A percentile compares a stretch with the other conserved stretches of the same genome.
phyloP scores from a whole-genome alignment of 2,888 invertebrate genomes.

The Drosophila aldrichi region DNA sequence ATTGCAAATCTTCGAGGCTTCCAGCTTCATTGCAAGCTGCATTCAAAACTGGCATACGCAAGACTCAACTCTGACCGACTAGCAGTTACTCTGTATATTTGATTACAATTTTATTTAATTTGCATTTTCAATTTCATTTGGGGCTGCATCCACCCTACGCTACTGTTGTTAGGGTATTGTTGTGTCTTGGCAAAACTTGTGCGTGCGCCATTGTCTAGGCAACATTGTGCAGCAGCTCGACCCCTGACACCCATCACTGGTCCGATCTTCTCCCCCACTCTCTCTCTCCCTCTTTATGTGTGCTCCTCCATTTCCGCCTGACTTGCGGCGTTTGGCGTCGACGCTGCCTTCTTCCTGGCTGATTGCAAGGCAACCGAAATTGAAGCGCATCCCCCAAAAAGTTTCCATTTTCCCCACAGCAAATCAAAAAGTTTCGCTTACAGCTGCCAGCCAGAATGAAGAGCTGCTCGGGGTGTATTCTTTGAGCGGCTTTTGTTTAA shows the following conservation, averaged over 20 bases:
- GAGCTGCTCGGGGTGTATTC: not conserved
- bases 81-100: constrained; percentile 10
- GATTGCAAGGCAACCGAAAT: constrained; percentile 77
- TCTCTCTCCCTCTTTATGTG: too few species aligned
- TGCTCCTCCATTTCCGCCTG: constrained; percentile 64
- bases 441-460: constrained; percentile 15
- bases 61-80: constrained; percentile 6
- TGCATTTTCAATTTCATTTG: not conserved
- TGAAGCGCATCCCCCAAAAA: constrained; percentile 73
- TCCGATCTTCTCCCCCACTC: not conserved
- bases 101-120: not conserved
- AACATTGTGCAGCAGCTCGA: constrained; percentile 28
- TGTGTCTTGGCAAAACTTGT: constrained; percentile 56
- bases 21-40: constrained; percentile 15
- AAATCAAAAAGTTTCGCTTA: constrained; percentile 78
- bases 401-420: constrained; percentile 36
- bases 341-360: constrained; percentile 49
- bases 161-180: constrained; percentile 23
- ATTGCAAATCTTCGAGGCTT: constrained; percentile 64
- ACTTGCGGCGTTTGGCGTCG: constrained; percentile 74
- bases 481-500: constrained; percentile 66
- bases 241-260: constrained; percentile 2
- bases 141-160: not conserved
- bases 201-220: constrained; percentile 70
- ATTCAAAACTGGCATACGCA: constrained; percentile 41